These are phyloP conservation scores for Chamaetylas fuelleborni DNA, from an alignment of 2,113 vertebrate species.

Conservation along the genomic window DNA sequence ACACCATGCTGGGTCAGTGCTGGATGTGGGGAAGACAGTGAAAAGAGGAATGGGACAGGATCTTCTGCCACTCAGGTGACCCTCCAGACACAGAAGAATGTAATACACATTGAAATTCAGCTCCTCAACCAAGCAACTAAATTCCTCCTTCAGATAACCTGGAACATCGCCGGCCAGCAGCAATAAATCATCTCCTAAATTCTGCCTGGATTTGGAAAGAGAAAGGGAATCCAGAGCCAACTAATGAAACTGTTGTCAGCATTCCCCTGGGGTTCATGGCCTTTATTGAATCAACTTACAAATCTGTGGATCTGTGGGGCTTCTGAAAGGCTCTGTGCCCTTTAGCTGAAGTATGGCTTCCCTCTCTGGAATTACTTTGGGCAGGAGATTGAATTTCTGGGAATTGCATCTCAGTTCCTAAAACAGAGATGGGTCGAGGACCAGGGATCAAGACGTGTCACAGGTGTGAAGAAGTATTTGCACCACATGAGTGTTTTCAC, in stretches of 20 bases:
- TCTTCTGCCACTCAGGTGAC: neutral
- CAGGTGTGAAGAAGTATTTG: neutral
- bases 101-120: neutral
- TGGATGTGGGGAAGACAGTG: neutral
- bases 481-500: neutral
- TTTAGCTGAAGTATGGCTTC: neutral
- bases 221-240: conserved; percentile 31
- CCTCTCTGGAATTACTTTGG: neutral
- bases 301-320: neutral
- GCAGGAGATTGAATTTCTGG: neutral
- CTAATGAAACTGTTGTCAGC: conserved; percentile 29
- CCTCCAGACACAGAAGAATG: neutral
- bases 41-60: neutral
- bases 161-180: neutral
- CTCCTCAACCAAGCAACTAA: neutral
- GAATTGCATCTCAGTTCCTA: neutral
- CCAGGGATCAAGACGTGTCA: neutral
- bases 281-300: neutral
- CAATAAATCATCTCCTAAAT: neutral
- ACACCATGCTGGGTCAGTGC: neutral
- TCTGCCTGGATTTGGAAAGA: conserved; percentile 8
- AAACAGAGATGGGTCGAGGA: neutral
- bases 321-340: conserved; percentile 8
- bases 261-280: neutral
- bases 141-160: conserved; percentile 35